phyloP scores from a whole-genome alignment of 2,888 invertebrate species.

The Kryphioiulus occultus region DNA sequence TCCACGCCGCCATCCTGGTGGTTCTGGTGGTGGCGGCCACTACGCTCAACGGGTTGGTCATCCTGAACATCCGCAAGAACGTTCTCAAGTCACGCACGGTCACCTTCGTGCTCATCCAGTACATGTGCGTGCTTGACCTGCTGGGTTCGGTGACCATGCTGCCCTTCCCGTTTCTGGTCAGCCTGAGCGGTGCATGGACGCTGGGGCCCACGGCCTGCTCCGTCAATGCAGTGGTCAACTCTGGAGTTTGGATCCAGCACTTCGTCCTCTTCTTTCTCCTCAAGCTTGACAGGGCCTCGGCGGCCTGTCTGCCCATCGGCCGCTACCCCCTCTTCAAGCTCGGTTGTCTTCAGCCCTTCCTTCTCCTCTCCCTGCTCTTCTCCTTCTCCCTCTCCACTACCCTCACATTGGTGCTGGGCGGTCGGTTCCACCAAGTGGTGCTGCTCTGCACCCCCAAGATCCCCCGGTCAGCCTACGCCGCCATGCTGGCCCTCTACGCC shows the following conservation, averaged over 20 bases:
- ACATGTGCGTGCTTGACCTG: conserved; percentile 58
- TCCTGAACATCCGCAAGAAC: conserved; percentile 57
- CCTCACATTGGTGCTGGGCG: conserved; percentile 49
- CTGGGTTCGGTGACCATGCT: conserved; percentile 58
- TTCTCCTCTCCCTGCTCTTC: conserved; percentile 52
- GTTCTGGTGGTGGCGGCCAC: conserved; percentile 55
- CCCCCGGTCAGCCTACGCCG: conserved; percentile 58
- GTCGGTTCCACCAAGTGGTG: conserved; percentile 57
- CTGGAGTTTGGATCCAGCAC: conserved; percentile 59
- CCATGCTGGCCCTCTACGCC: conserved; percentile 57
- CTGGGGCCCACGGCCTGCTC: conserved; percentile 56
- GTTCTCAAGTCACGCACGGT: conserved; percentile 58
- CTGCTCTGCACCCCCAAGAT: conserved; percentile 59
- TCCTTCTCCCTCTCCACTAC: conserved; percentile 51
- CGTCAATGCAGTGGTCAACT: conserved; percentile 57
- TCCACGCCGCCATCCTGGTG: conserved; percentile 43
- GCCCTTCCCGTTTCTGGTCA: conserved; percentile 58
- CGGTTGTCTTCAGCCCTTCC: conserved; percentile 36
- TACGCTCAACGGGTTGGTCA: conserved; percentile 57
- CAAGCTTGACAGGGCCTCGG: conserved; percentile 57
- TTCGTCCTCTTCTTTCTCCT: conserved; percentile 56
- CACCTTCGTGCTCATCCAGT: conserved; percentile 58
- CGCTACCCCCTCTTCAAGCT: conserved; percentile 52
- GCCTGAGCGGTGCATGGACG: conserved; percentile 57
- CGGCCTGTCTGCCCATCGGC: conserved; percentile 58